phyloP scores from a whole-genome alignment of 1,140 invertebrate genomes.

The Cydia fagiglandana region DNA sequence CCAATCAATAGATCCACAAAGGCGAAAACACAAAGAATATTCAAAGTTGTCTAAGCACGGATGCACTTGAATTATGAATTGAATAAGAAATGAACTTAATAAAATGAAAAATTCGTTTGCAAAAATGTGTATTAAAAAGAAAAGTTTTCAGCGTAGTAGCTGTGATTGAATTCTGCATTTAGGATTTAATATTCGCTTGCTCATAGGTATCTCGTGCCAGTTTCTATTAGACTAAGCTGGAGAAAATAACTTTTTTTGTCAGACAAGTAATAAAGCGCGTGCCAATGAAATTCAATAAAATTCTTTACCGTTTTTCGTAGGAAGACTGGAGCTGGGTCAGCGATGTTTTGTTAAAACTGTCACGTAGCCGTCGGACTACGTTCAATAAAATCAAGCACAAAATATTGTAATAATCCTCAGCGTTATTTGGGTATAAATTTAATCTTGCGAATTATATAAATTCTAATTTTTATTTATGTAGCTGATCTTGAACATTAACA shows the following conservation, averaged over 20 bases:
- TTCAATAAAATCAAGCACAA: conserved; percentile 15
- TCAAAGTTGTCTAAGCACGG: not conserved
- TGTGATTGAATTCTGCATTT: not conserved
- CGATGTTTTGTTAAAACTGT: conserved; percentile 10
- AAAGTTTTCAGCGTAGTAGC: not conserved
- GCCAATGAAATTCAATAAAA: conserved; percentile 8
- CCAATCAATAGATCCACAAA: conserved; percentile 14
- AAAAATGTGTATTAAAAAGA: not conserved
- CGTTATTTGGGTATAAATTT: not conserved
- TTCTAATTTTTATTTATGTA: not conserved
- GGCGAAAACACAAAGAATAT: conserved; percentile 1
- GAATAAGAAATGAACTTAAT: not conserved
- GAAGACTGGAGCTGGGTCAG: not conserved
- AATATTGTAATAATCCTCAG: not conserved
- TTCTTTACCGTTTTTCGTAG: not conserved
- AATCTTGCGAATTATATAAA: not conserved
- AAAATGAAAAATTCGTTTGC: not conserved
- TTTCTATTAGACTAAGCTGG: not conserved
- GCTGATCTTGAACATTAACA: no score
- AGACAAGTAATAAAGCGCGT: not conserved
- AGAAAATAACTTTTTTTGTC: not conserved
- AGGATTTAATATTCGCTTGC: not conserved
- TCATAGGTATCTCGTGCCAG: not conserved
- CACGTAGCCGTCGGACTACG: conserved; percentile 7
- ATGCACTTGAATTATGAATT: not conserved